Conservation (phyloP, 2,797 vertebrate species). For the Scolopax rusticola region DNA sequence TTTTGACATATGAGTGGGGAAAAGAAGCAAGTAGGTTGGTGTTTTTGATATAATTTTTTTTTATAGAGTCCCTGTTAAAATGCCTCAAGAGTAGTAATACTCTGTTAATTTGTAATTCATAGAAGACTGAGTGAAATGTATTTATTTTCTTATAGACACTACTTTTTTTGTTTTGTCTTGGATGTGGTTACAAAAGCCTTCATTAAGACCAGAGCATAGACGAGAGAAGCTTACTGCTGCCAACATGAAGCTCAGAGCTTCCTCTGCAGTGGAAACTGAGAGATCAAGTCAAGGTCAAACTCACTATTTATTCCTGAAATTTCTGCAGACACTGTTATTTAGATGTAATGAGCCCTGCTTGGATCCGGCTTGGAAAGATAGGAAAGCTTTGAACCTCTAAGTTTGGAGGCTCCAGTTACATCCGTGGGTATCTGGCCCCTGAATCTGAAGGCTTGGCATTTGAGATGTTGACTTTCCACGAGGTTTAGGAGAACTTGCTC, state of each 20-base stretch:
- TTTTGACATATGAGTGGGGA: neutral
- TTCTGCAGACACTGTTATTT: conserved; percentile 68
- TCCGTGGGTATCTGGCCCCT: conserved; percentile 12
- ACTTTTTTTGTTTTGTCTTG: neutral
- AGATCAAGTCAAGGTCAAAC: conserved; percentile 65
- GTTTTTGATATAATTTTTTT: neutral
- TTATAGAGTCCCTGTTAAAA: neutral
- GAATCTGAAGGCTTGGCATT: conserved; percentile 57
- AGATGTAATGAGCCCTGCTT: conserved; percentile 63
- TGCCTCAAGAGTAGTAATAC: neutral
- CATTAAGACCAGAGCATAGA: conserved; percentile 1
- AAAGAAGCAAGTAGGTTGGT: neutral
- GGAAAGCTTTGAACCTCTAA: conserved; percentile 44
- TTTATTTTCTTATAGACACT: neutral
- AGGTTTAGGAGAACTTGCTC: neutral
- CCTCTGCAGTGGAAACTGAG: conserved; percentile 52
- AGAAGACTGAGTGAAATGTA: neutral
- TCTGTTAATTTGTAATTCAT: neutral
- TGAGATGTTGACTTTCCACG: conserved; percentile 35
- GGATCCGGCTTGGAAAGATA: conserved; percentile 50
- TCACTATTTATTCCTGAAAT: conserved; percentile 64
- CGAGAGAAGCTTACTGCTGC: neutral
- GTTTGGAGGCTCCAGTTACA: conserved; percentile 50
- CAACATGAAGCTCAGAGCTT: conserved; percentile 55
- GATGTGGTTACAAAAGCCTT: neutral